These are phyloP conservation scores for Mythimna lalbum DNA, from an alignment of 2,888 invertebrate genomes.

Conservation along the genomic window DNA sequence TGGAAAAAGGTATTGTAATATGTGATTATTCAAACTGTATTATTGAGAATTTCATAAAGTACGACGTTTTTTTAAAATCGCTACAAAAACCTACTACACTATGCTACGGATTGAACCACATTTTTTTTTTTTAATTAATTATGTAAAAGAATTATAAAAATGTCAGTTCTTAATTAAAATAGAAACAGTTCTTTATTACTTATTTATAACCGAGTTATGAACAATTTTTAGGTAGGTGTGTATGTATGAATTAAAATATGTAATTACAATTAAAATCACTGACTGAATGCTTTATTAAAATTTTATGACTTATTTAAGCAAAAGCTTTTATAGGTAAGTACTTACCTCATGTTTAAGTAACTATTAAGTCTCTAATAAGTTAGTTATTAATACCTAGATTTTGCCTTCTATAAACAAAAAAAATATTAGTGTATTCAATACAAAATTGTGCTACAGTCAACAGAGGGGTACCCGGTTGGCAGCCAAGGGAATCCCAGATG, in stretches of 20 bases:
- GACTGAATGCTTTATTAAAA: not conserved
- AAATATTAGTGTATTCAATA: too few species aligned
- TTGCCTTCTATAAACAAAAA: too few species aligned
- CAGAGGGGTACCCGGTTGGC: too few species aligned
- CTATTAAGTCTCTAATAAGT: not conserved
- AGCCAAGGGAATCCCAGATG: not conserved
- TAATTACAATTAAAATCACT: not conserved
- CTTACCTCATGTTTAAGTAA: not conserved
- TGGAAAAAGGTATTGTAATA: not conserved
- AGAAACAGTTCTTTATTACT: not conserved
- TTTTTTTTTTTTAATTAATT: not conserved
- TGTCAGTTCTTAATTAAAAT: not conserved
- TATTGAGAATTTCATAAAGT: not conserved
- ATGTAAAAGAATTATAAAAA: not conserved
- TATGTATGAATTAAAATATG: too few species aligned
- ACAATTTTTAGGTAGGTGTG: not conserved
- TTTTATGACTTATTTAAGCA: not conserved
- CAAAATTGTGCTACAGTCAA: not conserved
- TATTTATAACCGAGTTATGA: not conserved
- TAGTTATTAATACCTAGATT: too few species aligned
- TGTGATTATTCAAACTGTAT: not conserved
- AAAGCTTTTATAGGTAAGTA: not conserved
- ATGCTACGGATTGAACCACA: conserved; percentile 1
- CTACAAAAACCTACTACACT: conserved; percentile 10
- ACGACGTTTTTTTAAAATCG: not conserved